Evolutionary conservation across 2,888 invertebrate genomes (phyloP), one percentile per base, ranked within the genome.

Genomic region (Stictocephala bisonia): DNA sequence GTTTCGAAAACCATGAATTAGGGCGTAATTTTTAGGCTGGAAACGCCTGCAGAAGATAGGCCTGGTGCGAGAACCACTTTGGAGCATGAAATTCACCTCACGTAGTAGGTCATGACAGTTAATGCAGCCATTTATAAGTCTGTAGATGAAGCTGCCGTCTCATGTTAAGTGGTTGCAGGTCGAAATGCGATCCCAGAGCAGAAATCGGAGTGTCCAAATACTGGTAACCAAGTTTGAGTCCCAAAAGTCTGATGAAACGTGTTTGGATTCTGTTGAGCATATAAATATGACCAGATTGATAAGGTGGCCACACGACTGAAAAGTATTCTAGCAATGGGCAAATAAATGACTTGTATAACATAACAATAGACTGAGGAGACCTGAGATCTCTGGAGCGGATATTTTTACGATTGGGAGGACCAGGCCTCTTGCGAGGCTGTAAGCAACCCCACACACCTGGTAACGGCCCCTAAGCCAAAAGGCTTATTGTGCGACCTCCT

Each of bases 231-330:
- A 51, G 51, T 51, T 51, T 51, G 3, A 51, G 20, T 4, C 51
- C 51, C 3, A 20, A 13, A 3, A 51, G 20, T 51, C 51, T 51
- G 51, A 51, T 15, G 20, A 51, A 4, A 3, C 51, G 4, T 11
- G 51, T 51, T 51, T 51, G 51, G 4, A 51, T 51, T 20, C 20
- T n/a, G 51, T 51, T 51, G 2, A 51, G 22, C 2, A 51, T 51
- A 22, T 51, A 4, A 3, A 51, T 51, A 24, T 51, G 51, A 3
- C 51, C 51, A 4, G 22, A 2, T 18, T 51, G 51, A 51, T 51
- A 51, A 4, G 51, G 51, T 20, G 51, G 4, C 51, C 51, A 51
- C 4, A 51, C 22, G 51, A 51, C 51, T 13, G 51, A 51, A 11
- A 18, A 51, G 20, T 6, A 51, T 11, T 51, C 51, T 20, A 51